A percentile compares a stretch with the other conserved stretches of the same genome.
phyloP scores from a whole-genome alignment of 1,140 invertebrate genomes.

The Drosophila trapezifrons region DNA sequence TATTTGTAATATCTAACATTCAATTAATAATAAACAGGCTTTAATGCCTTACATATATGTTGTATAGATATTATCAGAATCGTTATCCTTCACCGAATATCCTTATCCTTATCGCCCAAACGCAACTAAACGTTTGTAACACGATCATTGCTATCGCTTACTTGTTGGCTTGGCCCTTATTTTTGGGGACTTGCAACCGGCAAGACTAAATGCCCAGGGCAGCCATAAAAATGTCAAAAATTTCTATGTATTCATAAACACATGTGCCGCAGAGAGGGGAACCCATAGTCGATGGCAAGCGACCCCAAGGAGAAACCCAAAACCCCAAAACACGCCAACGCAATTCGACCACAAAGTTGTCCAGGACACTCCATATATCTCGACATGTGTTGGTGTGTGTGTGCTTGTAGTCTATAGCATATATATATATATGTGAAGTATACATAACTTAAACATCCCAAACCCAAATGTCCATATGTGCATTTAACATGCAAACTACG shows the following conservation, averaged over 20 bases:
- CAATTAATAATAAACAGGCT: too few relatives aligned
- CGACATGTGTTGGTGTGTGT: constrained; percentile 7
- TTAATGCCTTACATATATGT: background rate
- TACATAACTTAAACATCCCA: constrained; percentile 68
- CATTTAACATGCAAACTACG: constrained; percentile 77
- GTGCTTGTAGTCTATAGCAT: constrained; percentile 44
- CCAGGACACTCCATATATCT: constrained; percentile 44
- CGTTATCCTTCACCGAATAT: constrained; percentile 5
- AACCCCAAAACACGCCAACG: constrained; percentile 59
- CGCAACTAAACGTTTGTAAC: constrained; percentile 44
- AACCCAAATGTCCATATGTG: constrained; percentile 67
- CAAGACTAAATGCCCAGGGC: constrained; percentile 45
- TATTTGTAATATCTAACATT: too few relatives aligned
- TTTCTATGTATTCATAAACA: constrained; percentile 79
- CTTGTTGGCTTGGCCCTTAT: constrained; percentile 1
- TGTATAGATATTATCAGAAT: background rate
- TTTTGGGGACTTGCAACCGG: constrained; percentile 19
- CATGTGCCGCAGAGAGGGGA: constrained; percentile 49
- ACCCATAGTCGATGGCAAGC: constrained; percentile 29
- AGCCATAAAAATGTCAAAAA: constrained; percentile 77
- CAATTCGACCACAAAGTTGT: constrained; percentile 55
- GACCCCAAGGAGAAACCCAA: constrained; percentile 56
- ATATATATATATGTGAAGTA: constrained; percentile 44
- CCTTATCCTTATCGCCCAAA: constrained; percentile 24
- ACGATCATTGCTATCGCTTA: constrained; percentile 47